A percentile compares a stretch with the other conserved stretches of the same genome.
Evolutionary conservation across 37 sponge, comb jelly and placozoan species (phyloP).

Genomic region (Tethya wilhelma): DNA sequence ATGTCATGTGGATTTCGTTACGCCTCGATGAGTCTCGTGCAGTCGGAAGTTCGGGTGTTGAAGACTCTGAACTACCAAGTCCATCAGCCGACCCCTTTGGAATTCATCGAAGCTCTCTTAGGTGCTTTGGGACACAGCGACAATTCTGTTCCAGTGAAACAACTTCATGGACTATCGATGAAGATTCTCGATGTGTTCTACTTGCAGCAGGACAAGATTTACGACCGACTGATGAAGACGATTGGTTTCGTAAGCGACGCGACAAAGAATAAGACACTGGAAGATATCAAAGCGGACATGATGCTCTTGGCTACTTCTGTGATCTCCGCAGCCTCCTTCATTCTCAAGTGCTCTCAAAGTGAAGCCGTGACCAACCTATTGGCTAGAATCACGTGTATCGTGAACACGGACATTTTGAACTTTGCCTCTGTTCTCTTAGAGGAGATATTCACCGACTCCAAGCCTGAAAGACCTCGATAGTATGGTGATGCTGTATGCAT

Average conservation of each 20-base stretch:
- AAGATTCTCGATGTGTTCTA: slow-evolving; percentile 68
- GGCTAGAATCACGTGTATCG: slow-evolving; percentile 60
- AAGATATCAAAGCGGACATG: slow-evolving; percentile 18
- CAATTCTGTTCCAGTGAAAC: slow-evolving; percentile 45
- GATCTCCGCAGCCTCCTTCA: slow-evolving; percentile 66
- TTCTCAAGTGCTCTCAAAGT: slow-evolving; percentile 54
- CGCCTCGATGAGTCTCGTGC: slow-evolving; percentile 72
- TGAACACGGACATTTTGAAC: slow-evolving; percentile 58
- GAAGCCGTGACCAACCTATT: slow-evolving; percentile 48
- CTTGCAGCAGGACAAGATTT: slow-evolving; percentile 9
- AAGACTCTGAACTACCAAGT: slow-evolving; percentile 76
- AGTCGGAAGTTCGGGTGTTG: slow-evolving; percentile 88
- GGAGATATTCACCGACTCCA: slow-evolving; percentile 50
- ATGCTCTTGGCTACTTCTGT: slow-evolving; percentile 67
- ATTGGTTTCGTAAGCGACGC: not conserved
- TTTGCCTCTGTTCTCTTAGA: slow-evolving; percentile 72
- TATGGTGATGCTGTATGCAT: no score
- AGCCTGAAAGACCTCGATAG: no score
- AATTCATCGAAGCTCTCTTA: slow-evolving; percentile 74
- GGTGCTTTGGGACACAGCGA: slow-evolving; percentile 58
- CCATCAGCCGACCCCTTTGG: slow-evolving; percentile 56
- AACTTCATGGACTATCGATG: slow-evolving; percentile 64
- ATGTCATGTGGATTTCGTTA: slow-evolving; percentile 74
- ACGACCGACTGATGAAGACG: slow-evolving; percentile 1
- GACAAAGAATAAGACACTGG: not conserved